These are phyloP conservation scores for Symphodus melops DNA, from an alignment of 2,113 vertebrate genomes.

Conservation along the genomic window DNA sequence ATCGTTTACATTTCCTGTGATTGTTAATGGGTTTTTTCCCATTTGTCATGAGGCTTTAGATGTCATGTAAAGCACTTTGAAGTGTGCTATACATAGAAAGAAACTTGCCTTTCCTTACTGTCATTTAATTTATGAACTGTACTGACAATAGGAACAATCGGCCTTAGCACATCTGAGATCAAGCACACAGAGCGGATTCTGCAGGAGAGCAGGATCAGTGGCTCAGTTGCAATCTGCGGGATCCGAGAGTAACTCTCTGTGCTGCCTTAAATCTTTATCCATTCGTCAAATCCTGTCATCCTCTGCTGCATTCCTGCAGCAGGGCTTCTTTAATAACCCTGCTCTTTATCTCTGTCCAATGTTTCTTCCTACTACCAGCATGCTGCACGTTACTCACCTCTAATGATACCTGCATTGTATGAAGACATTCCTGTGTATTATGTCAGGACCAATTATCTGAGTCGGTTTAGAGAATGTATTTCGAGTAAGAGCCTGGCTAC, in stretches of 20 bases:
- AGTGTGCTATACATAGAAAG: too few species aligned
- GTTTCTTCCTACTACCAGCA: conserved; percentile 33
- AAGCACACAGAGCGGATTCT: conserved; percentile 35
- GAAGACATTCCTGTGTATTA: conserved; percentile 28
- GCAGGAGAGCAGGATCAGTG: conserved; percentile 45
- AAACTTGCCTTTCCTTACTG: too few species aligned
- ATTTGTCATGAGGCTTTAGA: too few species aligned
- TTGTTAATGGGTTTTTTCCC: too few species aligned
- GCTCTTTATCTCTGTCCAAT: conserved; percentile 62
- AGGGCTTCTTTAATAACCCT: conserved; percentile 61
- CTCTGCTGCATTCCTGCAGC: conserved; percentile 45
- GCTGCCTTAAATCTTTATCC: conserved; percentile 57
- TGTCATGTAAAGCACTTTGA: too few species aligned
- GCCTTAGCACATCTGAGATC: conserved; percentile 35
- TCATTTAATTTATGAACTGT: neutral
- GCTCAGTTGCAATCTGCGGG: conserved; percentile 32
- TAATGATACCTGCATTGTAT: conserved; percentile 53
- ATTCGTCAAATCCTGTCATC: conserved; percentile 63
- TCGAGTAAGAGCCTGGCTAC: neutral
- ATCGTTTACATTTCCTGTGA: too few species aligned
- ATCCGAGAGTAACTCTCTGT: conserved; percentile 35
- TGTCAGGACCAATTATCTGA: conserved; percentile 51
- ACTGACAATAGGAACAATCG: conserved; percentile 4
- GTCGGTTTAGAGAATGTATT: conserved; percentile 21
- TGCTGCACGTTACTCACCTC: conserved; percentile 35